These are phyloP conservation scores for Charina bottae DNA, from an alignment of 2,113 vertebrate species.

Conservation along the genomic window DNA sequence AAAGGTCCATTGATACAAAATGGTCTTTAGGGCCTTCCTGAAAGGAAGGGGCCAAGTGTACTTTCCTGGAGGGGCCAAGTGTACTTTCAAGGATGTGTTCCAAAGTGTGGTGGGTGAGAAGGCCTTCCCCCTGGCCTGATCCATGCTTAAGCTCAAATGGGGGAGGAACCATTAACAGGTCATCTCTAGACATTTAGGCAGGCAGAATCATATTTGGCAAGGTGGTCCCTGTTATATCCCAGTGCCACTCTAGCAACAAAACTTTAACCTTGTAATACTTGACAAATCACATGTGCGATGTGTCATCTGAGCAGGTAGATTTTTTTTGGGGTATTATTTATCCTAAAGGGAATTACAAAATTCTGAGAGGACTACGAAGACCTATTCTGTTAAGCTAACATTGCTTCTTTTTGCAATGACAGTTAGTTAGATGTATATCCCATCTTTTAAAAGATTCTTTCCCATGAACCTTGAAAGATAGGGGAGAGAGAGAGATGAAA, in stretches of 20 bases:
- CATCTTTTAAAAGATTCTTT: not conserved
- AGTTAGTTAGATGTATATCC: not conserved
- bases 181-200: not conserved
- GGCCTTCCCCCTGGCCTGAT: too few relatives aligned
- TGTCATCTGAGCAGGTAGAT: not conserved
- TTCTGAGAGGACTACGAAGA: not conserved
- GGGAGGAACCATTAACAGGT: not conserved
- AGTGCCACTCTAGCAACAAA: not conserved
- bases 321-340: not conserved
- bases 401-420: not conserved
- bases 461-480: not conserved
- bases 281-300: not conserved
- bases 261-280: not conserved
- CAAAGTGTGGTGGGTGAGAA: not conserved
- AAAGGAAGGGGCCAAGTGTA: not conserved
- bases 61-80: not conserved
- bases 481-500: too few relatives aligned
- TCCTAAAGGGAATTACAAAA: not conserved
- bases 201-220: not conserved
- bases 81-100: not conserved
- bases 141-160: not conserved
- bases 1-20: not conserved
- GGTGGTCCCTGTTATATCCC: not conserved
- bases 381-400: not conserved
- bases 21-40: not conserved